phyloP scores from a whole-genome alignment of 1,140 invertebrate genomes.

The Tenebrio molitor region DNA sequence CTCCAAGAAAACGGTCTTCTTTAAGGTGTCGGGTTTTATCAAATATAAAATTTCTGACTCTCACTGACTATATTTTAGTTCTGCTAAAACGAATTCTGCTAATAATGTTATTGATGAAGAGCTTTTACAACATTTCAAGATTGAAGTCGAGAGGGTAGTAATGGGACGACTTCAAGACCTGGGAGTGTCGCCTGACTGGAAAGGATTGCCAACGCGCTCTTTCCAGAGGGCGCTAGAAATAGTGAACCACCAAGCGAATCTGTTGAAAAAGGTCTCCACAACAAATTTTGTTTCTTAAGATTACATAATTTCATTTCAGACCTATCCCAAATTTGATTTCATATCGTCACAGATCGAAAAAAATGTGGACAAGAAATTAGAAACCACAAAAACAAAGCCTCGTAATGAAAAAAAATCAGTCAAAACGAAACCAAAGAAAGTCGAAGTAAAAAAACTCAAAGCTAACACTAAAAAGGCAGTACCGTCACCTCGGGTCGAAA shows the following conservation, averaged over 20 bases:
- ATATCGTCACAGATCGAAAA: constrained; percentile 26
- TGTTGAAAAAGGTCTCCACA: constrained; percentile 61
- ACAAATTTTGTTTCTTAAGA: constrained; percentile 1
- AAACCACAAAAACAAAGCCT: constrained; percentile 19
- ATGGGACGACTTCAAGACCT: constrained; percentile 56
- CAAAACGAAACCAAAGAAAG: constrained; percentile 26
- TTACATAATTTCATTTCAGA: constrained; percentile 32
- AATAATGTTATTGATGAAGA: constrained; percentile 7
- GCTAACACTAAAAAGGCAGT: constrained; percentile 37
- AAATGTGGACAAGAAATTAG: constrained; percentile 44
- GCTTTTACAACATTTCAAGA: constrained; percentile 44
- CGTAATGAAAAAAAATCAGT: background rate
- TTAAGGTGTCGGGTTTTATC: background rate
- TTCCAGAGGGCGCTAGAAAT: constrained; percentile 60
- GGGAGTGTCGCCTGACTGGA: constrained; percentile 62
- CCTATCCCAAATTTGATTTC: constrained; percentile 47
- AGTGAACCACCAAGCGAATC: constrained; percentile 60
- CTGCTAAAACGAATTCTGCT: too few relatives aligned
- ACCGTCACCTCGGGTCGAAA: constrained; percentile 39
- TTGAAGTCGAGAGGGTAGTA: constrained; percentile 56
- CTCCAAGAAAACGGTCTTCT: background rate
- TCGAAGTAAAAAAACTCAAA: background rate
- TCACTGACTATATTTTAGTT: too few relatives aligned
- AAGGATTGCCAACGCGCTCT: constrained; percentile 58
- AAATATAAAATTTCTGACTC: too few relatives aligned